Evolutionary conservation across 2,888 invertebrate species (phyloP), one percentile per base, ranked within the genome.

Genomic region (Mythimna vitellina): DNA sequence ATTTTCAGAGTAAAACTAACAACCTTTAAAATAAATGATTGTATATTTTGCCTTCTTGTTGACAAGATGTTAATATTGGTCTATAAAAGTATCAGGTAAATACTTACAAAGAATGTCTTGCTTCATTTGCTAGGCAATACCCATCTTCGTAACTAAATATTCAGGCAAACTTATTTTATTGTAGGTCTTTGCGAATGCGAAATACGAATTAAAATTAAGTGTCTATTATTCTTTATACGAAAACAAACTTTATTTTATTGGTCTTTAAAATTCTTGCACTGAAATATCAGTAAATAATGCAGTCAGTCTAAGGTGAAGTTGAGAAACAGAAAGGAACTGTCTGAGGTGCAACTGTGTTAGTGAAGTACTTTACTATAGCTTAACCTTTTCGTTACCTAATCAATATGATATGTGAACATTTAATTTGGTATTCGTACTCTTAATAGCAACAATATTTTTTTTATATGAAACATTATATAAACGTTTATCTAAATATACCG

Each of bases 371-470:
- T 68, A 57, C 22, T 65, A 53, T 70, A 32, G 32, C 66, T 73
- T 76, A 65, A 66, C 56, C 76, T 76, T 68, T 76, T 70, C 58
- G 74, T 60, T 25, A 29, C 29, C 29, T 29, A 68, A 71, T 58
- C 46, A 62, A 60, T 10, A 53, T 53, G 29, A 57, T 63, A 65
- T 1, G 20, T 68, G 22, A 69, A 57, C 35, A 53, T 56, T 72
- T 25, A 35, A 46, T 83, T 73, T 3, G 60, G 51, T 29, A 60
- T 57, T 49, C 17, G 12, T 20, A 25, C n/a, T 53, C 20, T 2
- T 35, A 32, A 63, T 10, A 57, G 51, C 66, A 69, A 64, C 42
- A 57, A 75, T 72, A 72, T 72, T 69, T 65, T 22, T 29, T 1
- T 25, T 61, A 51, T 53, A 49, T 42, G n/a, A 51, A 80, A 54